phyloP scores from a whole-genome alignment of 2,797 vertebrate species.

The Orientallactaga sibirica region DNA sequence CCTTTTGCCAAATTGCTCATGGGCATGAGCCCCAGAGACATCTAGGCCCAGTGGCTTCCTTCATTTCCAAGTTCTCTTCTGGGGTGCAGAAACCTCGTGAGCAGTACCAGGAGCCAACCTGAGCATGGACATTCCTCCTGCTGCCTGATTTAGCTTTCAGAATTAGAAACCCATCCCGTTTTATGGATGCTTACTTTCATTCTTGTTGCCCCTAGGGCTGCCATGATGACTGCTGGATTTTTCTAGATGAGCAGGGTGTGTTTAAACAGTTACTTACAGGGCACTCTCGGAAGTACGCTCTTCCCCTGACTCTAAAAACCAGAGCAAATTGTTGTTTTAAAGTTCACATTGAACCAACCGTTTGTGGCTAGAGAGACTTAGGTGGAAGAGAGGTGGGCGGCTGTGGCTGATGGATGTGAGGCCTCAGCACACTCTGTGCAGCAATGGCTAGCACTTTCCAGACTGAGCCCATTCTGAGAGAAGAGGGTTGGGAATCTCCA shows the following conservation, averaged over 20 bases:
- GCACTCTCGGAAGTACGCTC: background rate
- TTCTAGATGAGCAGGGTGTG: background rate
- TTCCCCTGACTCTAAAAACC: slow-evolving; percentile 15
- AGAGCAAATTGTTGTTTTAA: background rate
- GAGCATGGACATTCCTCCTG: background rate
- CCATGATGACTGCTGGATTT: background rate
- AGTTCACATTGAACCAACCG: background rate
- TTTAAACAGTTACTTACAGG: background rate
- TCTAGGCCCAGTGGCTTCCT: background rate
- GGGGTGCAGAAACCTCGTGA: background rate
- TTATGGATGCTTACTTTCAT: background rate
- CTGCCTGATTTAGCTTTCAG: background rate
- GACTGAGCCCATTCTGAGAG: background rate
- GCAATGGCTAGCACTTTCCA: background rate
- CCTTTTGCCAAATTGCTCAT: background rate
- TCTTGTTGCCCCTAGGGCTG: background rate
- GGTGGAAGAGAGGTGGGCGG: background rate
- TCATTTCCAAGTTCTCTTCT: background rate
- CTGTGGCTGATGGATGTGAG: background rate
- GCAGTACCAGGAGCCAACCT: accelerated
- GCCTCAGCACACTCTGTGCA: background rate
- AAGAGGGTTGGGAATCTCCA: background rate
- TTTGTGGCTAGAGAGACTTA: background rate
- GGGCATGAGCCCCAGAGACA: background rate
- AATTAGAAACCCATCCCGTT: background rate